A percentile compares a stretch with the other conserved stretches of the same genome.
Conservation (phyloP, 2,797 vertebrate species). For the Periophthalmus magnuspinnatus region DNA sequence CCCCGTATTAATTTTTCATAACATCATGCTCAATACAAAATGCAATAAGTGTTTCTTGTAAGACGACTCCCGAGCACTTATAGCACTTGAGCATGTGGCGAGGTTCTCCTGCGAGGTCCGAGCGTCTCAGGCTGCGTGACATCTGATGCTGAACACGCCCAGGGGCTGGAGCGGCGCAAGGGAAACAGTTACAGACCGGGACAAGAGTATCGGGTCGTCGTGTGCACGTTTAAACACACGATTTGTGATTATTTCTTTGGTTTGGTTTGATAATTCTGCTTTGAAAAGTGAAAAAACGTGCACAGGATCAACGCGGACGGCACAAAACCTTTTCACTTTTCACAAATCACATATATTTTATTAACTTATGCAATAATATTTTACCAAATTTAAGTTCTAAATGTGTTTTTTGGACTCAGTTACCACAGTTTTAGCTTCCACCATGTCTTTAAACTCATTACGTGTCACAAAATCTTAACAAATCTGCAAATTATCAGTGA, state of each 20-base stretch:
- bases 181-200: conserved; percentile 10
- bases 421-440: no score
- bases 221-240: conserved; percentile 7
- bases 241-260: not conserved
- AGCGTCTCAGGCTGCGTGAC: conserved; percentile 63
- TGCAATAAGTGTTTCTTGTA: conserved; percentile 85
- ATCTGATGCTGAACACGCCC: conserved; percentile 67
- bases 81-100: conserved; percentile 73
- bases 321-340: no score
- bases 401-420: no score
- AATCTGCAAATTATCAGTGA: no score
- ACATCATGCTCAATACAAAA: conserved; percentile 84
- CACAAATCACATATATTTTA: no score
- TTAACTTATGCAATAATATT: no score
- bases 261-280: no score
- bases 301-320: no score
- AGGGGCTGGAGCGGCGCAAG: conserved; percentile 42
- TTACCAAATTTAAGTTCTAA: no score
- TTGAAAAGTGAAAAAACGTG: no score
- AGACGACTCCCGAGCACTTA: conserved; percentile 82
- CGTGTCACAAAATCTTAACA: no score
- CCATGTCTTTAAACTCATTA: no score
- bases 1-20: conserved; percentile 82
- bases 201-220: conserved; percentile 5
- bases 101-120: conserved; percentile 68